Percentiles rank a stretch among this genome's conserved stretches.
Conservation (phyloP, 1,140 invertebrate genomes). For the Danaus plexippus region DNA sequence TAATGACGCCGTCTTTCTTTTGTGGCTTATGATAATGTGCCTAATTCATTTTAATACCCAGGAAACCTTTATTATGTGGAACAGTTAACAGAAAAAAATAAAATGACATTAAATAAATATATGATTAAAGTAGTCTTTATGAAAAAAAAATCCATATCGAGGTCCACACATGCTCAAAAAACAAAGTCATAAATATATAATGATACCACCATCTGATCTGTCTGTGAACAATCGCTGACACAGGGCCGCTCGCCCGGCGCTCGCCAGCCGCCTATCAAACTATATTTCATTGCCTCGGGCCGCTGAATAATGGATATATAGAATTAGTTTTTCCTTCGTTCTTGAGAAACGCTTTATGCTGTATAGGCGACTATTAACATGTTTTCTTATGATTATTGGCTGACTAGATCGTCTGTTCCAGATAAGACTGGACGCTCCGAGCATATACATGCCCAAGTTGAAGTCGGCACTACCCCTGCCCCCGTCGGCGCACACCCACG, state of each 20-base stretch:
- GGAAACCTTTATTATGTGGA: too few relatives aligned
- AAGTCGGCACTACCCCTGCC: slow-evolving; percentile 75
- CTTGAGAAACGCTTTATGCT: too few relatives aligned
- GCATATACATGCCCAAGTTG: slow-evolving; percentile 81
- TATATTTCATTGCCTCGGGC: slow-evolving; percentile 21
- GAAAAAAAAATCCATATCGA: too few relatives aligned
- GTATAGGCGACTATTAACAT: too few relatives aligned
- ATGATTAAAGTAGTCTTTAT: too few relatives aligned
- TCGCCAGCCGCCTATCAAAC: slow-evolving; percentile 11
- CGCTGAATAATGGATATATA: slow-evolving; percentile 15
- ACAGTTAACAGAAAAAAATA: too few relatives aligned
- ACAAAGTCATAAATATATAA: slow-evolving; percentile 2
- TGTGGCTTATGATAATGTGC: too few relatives aligned
- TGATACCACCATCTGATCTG: slow-evolving; percentile 2
- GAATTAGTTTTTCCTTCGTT: background rate
- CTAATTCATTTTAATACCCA: too few relatives aligned
- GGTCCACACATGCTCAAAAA: too few relatives aligned
- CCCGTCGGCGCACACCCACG: slow-evolving; percentile 56
- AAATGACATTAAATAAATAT: too few relatives aligned
- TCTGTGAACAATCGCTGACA: slow-evolving; percentile 18
- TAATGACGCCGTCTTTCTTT: too few relatives aligned
- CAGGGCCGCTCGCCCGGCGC: slow-evolving; percentile 15
- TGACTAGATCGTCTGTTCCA: slow-evolving; percentile 47
- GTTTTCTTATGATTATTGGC: too few relatives aligned
- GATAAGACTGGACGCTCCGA: slow-evolving; percentile 76